Evolutionary conservation across 2,113 vertebrate species (phyloP), one percentile per base, ranked within the genome.

Genomic region (Festucalex cinctus): DNA sequence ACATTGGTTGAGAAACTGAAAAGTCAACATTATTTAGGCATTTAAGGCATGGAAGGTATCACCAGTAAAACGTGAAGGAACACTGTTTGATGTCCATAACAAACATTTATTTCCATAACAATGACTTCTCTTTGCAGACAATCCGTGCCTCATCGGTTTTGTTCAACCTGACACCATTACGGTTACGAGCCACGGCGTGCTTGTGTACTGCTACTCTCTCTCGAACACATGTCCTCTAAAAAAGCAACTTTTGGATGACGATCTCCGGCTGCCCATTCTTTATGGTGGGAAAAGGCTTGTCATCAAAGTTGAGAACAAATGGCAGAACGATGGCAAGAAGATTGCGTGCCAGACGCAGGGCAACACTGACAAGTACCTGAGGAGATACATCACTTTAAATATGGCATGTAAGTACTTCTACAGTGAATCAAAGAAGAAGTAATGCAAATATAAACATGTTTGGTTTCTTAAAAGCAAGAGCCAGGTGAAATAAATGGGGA

Each of bases 71-170:
- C n/a, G n/a, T n/a, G n/a, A n/a, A n/a, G n/a, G n/a, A n/a, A n/a
- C n/a, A n/a, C n/a, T n/a, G n/a, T n/a, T 19, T 19, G 43, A 16
- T 13, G n/a, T 56, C n/a, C 26, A 8, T 19, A 24, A n/a, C 49
- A 24, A n/a, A 53, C 19, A 32, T 32, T 32, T 2, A 19, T 24
- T 53, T 53, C 22, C 22, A 53, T 6, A 19, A 6, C 14, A 19
- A 20, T 16, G 14, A 56, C 5, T 36, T 77, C 0, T 6, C 61
- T 10, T 81, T 79, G 32, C 68, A 92, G 91, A 77, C 2, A 90
- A 91, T 53, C 73, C 37, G 32, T 92, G 91, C 57, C 80, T 20
- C 0, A 63, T 91, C 58, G 69, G 62, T 1, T 77, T 89, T 22
- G 44, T 41, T 12, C 2, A 35, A 14, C 0, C 5, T 0, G 20